Evolutionary conservation across 2,113 vertebrate species (phyloP).

Genomic region (Butorides virescens): DNA sequence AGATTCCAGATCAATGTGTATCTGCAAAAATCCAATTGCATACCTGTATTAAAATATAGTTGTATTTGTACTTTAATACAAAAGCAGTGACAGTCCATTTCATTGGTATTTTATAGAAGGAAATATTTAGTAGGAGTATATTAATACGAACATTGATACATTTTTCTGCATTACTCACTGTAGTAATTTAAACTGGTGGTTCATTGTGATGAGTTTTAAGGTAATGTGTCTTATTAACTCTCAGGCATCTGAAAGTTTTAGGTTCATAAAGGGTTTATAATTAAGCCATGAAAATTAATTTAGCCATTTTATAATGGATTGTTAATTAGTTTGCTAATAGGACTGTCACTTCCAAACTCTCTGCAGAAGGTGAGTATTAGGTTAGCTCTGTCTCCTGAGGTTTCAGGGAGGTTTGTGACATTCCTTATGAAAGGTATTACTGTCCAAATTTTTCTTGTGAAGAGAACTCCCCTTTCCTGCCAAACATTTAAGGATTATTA

Average conservation of each 20-base stretch:
- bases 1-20: neutral
- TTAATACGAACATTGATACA: neutral
- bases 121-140: neutral
- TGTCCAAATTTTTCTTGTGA: neutral
- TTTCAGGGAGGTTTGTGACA: neutral
- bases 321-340: conserved; percentile 54
- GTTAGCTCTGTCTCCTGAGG: neutral
- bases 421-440: neutral
- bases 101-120: neutral
- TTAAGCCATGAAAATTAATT: conserved; percentile 36
- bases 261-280: neutral
- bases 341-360: conserved; percentile 11
- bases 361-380: conserved; percentile 26
- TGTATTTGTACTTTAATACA: neutral
- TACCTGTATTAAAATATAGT: neutral
- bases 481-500: neutral
- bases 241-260: neutral
- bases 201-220: neutral
- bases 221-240: neutral
- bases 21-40: neutral
- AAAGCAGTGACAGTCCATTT: neutral
- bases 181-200: neutral
- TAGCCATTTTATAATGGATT: neutral
- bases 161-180: neutral
- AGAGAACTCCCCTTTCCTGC: neutral